Evolutionary conservation across 1,140 invertebrate genomes (phyloP).

Genomic region (Alviniconcha marisindica): DNA sequence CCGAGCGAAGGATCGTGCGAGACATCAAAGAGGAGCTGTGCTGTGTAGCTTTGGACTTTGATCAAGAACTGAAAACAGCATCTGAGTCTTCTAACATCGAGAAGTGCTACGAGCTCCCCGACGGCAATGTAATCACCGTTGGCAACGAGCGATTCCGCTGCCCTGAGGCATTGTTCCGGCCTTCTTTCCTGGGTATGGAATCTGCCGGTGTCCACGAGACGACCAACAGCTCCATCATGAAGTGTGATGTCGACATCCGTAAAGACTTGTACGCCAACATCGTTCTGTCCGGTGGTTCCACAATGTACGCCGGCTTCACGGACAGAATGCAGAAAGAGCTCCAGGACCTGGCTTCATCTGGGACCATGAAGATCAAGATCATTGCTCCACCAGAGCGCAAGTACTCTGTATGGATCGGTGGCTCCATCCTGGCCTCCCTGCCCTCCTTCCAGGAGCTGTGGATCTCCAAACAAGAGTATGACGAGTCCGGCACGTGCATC

Average conservation of each 20-base stretch:
- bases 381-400: slow-evolving; percentile 75
- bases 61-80: slow-evolving; percentile 96
- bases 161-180: slow-evolving; percentile 84
- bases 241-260: slow-evolving; percentile 85
- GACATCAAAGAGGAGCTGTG: slow-evolving; percentile 92
- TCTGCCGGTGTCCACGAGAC: slow-evolving; percentile 76
- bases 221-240: slow-evolving; percentile 91
- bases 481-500: slow-evolving; percentile 91
- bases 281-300: slow-evolving; percentile 93
- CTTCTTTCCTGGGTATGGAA: slow-evolving; percentile 72
- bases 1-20: slow-evolving; percentile 97
- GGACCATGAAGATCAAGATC: slow-evolving; percentile 72
- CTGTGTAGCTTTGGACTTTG: slow-evolving; percentile 92
- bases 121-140: slow-evolving; percentile 89
- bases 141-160: slow-evolving; percentile 92
- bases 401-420: slow-evolving; percentile 70
- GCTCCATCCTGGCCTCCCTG: slow-evolving; percentile 80
- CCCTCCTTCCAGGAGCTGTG: slow-evolving; percentile 82
- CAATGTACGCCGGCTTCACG: slow-evolving; percentile 79
- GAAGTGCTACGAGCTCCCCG: slow-evolving; percentile 77
- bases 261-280: slow-evolving; percentile 94
- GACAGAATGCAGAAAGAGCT: slow-evolving; percentile 77
- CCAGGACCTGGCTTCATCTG: slow-evolving; percentile 77
- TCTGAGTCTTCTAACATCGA: slow-evolving; percentile 77
- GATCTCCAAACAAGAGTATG: slow-evolving; percentile 85